Evolutionary conservation across 1,140 invertebrate species (phyloP), one percentile per base, ranked within the genome.

Genomic region (Trichonephila inaurata): DNA sequence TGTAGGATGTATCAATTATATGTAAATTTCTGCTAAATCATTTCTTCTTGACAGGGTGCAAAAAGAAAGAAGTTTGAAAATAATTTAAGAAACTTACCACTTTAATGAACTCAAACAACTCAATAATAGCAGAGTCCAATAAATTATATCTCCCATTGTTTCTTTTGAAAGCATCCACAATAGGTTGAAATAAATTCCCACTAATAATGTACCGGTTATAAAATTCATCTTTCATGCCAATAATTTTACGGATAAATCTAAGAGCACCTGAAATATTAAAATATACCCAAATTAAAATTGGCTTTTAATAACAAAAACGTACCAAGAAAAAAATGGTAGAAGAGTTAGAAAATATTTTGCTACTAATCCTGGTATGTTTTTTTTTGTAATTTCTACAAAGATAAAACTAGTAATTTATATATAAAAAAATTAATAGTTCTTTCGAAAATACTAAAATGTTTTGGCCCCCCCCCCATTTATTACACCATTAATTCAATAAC

Each of bases 41-140:
- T 51, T 6, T 51, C 44, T 51, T 51, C 28, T 28, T 28, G 28
- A 28, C 5, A 51, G 44, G 8, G 8, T 51, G 8, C 44, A 51
- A 1, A 51, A 51, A 1, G 4, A 51, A 51, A 51, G 44, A 51
- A 1, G 44, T 51, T 51, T 51, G 44, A 51, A 51, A 51, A 6
- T 51, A 8, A 51, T 51, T 51, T 51, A 7, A 85, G 51, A 64
- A 89, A 95, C 96, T 96, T 96, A 97, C 97, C 96, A 98, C 96
- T 97, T 98, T 98, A 92, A 99, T 99, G 96, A 99, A 99, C 96
- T 99, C 99, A 97, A 99, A 99, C 96, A 99, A 97, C 97, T 99
- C 99, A 95, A 99, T 97, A 95, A 99, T 99, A 93, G 99, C 99
- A 21, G 99, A 99, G 96, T 99, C 99, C 91, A 99, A 96, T 89